Evolutionary conservation across 2,888 invertebrate genomes (phyloP), one percentile per base, ranked within the genome.

Genomic region (Geotrupes spiniger): DNA sequence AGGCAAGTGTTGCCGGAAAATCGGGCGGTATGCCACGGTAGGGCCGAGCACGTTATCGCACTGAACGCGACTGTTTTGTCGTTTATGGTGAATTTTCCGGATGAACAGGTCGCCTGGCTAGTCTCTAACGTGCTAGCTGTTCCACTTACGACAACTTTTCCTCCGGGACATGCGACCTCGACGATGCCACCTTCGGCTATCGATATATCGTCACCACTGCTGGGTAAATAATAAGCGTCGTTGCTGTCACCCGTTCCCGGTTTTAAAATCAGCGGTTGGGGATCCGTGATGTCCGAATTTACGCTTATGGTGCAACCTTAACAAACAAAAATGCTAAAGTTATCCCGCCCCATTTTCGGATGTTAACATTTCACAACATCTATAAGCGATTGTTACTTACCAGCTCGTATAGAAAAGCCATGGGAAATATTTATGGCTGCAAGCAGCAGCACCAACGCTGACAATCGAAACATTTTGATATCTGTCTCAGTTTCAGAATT

Each of bases 241-340:
- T 51, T 21, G 8, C 42, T 39, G 1, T 42, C 28, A 3, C 33
- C 52, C 6, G 40, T 42, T 1, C 73, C 68, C 0, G 74, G 71
- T 36, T 66, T 70, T 2, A 84, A 62, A 57, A 80, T 76, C 3
- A 85, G 72, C 0, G 84, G 82, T 62, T 84, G 83, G 0, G 79
- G 80, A 46, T 76, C 76, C 0, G 73, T 74, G 1, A 81, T 68
- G 57, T 79, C 79, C 9, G 76, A 75, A 33, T 75, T 73, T 2
- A 75, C 66, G 36, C 73, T 72, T 42, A 81, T 64, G 1, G 66
- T 61, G 58, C 81, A 82, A 11, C 52, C 62, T 62, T 15, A 14
- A 39, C 40, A 58, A 36, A 26, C n/a, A n/a, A n/a, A n/a, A n/a
- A n/a, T n/a, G n/a, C n/a, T n/a, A n/a, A n/a, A n/a, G n/a, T n/a